phyloP scores from a whole-genome alignment of 2,888 invertebrate genomes.

The Stenichneumon culpator region DNA sequence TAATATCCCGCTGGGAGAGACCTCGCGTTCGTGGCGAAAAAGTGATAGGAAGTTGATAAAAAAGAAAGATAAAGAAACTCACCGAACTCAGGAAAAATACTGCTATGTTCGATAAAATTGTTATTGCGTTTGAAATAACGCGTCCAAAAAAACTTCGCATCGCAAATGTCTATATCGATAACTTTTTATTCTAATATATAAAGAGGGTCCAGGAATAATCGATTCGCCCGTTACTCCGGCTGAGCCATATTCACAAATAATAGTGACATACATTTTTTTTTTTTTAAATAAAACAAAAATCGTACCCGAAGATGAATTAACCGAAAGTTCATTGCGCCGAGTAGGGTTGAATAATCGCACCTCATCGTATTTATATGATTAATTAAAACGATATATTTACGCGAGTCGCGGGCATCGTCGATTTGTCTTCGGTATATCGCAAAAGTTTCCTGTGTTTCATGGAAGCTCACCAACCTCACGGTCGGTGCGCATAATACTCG shows the following conservation, averaged over 20 bases:
- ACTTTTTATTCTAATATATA: neutral
- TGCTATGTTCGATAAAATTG: neutral
- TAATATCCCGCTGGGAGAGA: constrained; percentile 25
- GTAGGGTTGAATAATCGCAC: neutral
- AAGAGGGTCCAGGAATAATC: too few species aligned
- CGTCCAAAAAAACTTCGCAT: neutral
- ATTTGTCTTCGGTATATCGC: constrained; percentile 1
- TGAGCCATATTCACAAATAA: too few species aligned
- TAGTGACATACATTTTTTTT: too few species aligned
- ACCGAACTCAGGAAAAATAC: neutral
- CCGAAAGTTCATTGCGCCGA: neutral
- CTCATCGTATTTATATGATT: neutral
- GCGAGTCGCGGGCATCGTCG: neutral
- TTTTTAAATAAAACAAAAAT: neutral
- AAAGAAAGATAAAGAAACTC: neutral
- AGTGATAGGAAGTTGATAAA: neutral
- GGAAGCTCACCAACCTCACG: constrained; percentile 1
- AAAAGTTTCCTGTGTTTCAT: neutral
- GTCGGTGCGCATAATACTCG: constrained; percentile 24
- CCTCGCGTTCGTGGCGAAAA: neutral
- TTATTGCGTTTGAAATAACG: neutral
- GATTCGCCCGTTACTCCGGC: too few species aligned
- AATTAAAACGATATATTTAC: constrained; percentile 1
- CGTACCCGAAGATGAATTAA: too few species aligned
- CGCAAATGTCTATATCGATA: neutral